Base-by-base conservation (phyloP, 1,140 invertebrate genomes). In the Chlorops oryzae region DNA sequence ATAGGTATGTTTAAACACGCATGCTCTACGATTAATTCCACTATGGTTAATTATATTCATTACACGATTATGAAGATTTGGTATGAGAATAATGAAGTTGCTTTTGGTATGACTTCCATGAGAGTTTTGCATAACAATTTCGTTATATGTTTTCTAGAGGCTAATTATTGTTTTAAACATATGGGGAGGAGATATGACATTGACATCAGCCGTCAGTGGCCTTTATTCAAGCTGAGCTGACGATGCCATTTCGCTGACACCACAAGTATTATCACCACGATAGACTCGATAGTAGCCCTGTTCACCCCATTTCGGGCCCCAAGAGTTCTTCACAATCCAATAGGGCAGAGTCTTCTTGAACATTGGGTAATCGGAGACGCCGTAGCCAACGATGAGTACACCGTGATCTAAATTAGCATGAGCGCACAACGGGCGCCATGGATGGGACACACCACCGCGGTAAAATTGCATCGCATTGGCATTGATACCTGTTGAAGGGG, bases 391-490 rank as follows among this genome's bases (percentile, higher is more conserved):
- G 65, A 97, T 91, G 1, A 97, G 74, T 23, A 98, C 93, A 7
- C 94, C 92, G 68, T 95, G 92, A 74, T 96, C 90, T 15, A 95
- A 72, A 72, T 82, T 81, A 1, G 79, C 76, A 1, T 87, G 86
- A 65, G 77, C 83, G 68, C 94, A 98, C 10, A 98, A 75, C 55
- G 92, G 82, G 59, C 87, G 88, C 76, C 82, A 89, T 0, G 96
- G 96, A 80, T 98, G 94, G 1, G 92, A 94, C 9, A 98, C 83
- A n/a, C 96, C 96, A 23, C 94, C 92, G 56, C 92, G 79, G 70
- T 98, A 99, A 74, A 98, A 97, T 78, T 96, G 92, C 90, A 99
- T 96, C 2, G 91, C 92, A 76, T 96, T 95, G 0, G 96, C 96
- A 74, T 99, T 98, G 45, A 99, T 89, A 17, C 77, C 78, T 80